phyloP scores from a whole-genome alignment of 2,888 invertebrate genomes.

The Lasioglossum zephyrum region DNA sequence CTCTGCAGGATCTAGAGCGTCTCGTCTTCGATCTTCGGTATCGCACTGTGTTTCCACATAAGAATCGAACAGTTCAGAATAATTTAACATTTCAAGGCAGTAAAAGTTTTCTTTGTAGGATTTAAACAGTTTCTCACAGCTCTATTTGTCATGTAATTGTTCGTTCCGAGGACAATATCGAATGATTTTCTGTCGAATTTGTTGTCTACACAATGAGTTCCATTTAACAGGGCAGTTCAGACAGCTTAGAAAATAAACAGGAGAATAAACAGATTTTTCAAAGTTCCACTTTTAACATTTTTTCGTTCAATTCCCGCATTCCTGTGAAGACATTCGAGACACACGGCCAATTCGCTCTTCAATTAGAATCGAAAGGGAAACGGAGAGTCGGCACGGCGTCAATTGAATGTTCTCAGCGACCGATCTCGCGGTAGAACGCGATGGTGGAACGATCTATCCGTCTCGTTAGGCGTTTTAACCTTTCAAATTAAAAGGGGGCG shows the following conservation, averaged over 20 bases:
- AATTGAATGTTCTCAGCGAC: constrained; percentile 1
- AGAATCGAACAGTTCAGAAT: neutral
- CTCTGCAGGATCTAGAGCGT: neutral
- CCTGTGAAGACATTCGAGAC: no score
- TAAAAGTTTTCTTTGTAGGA: no score
- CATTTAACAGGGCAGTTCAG: no score
- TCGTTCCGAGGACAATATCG: no score
- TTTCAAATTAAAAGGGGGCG: constrained; percentile 41
- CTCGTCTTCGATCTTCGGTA: neutral
- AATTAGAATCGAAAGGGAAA: constrained; percentile 12
- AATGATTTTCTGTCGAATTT: no score
- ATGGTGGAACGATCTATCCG: constrained; percentile 17
- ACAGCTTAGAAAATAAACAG: no score
- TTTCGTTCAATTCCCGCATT: neutral
- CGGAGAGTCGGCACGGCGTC: neutral
- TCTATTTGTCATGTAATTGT: no score
- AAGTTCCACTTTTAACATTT: no score
- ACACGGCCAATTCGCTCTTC: neutral
- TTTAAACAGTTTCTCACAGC: no score
- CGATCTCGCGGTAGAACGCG: neutral
- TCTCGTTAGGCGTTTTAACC: constrained; percentile 37
- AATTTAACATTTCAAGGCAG: neutral
- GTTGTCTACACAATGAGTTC: no score
- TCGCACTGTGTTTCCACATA: neutral
- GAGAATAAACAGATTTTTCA: no score